Percentiles rank a stretch among this genome's conserved stretches.
Conservation (phyloP, 2,888 invertebrate species). For the Ornithoptera priamus region DNA sequence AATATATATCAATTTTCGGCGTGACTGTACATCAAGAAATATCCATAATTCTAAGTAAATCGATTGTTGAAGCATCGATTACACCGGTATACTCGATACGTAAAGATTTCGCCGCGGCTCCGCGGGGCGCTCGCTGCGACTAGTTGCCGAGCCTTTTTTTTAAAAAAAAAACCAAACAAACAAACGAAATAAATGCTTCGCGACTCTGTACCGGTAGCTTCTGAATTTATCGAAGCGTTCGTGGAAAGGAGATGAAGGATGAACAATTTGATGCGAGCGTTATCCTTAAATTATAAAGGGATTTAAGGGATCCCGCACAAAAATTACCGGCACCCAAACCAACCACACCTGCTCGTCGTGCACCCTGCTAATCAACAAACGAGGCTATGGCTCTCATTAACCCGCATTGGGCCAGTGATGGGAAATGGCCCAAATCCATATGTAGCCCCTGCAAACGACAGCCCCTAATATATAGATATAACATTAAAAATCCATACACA, state of each 20-base stretch:
- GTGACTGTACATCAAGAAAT: conserved; percentile 52
- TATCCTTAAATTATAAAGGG: no score
- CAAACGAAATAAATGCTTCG: conserved; percentile 38
- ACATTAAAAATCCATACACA: no score
- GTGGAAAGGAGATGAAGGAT: conserved; percentile 36
- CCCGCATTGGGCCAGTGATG: no score
- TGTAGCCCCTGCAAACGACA: no score
- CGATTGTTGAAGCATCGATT: conserved; percentile 75
- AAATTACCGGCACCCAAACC: no score
- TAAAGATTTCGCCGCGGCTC: conserved; percentile 62
- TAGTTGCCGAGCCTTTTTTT: conserved; percentile 32
- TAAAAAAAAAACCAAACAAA: not conserved
- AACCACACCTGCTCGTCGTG: no score
- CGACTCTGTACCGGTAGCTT: conserved; percentile 59
- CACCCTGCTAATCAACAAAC: no score
- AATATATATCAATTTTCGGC: not conserved
- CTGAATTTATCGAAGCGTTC: conserved; percentile 48
- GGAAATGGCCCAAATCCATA: no score
- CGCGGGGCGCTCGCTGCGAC: conserved; percentile 46
- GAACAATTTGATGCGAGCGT: conserved; percentile 12
- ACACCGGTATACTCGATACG: conserved; percentile 55
- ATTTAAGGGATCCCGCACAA: no score
- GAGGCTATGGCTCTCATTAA: no score
- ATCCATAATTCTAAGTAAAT: conserved; percentile 74
- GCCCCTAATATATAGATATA: no score